A percentile compares a stretch with the other conserved stretches of the same genome.
Conservation (phyloP, 1,140 invertebrate genomes). For the Tetragnatha versicolor region DNA sequence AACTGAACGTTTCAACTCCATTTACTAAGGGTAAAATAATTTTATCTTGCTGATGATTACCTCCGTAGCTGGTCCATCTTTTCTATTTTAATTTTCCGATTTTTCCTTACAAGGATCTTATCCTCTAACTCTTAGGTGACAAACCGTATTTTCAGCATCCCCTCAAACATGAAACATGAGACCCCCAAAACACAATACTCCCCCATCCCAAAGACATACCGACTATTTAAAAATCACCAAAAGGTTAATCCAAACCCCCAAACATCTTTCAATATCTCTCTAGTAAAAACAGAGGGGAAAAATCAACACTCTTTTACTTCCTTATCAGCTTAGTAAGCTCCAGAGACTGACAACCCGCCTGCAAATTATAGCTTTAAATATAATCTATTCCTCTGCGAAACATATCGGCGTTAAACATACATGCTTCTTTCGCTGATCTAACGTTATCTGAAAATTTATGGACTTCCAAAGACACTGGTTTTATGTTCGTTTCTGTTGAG, state of each 20-base stretch:
- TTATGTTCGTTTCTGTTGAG: neutral
- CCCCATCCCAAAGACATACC: neutral
- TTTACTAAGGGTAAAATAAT: too few species aligned
- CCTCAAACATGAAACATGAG: neutral
- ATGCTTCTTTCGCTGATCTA: neutral
- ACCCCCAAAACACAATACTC: slow-evolving; percentile 5
- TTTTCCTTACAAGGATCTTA: too few species aligned
- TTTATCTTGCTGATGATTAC: too few species aligned
- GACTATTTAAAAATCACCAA: slow-evolving; percentile 17
- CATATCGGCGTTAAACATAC: slow-evolving; percentile 2
- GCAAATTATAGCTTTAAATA: slow-evolving; percentile 9
- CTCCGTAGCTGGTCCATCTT: too few species aligned
- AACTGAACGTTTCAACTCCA: too few species aligned
- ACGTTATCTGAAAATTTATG: slow-evolving; percentile 18
- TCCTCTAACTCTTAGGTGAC: too few species aligned
- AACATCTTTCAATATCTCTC: neutral
- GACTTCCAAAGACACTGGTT: neutral
- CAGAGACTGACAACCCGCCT: neutral
- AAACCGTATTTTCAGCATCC: neutral
- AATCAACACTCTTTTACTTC: neutral
- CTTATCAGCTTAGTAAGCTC: slow-evolving; percentile 7
- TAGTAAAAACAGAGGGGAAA: neutral
- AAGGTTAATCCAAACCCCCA: neutral
- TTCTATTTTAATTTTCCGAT: too few species aligned
- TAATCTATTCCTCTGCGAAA: slow-evolving; percentile 7